Percentiles rank a stretch among this genome's conserved stretches.
Conservation (phyloP, 2,797 vertebrate species). For the Enteromius mattozi region DNA sequence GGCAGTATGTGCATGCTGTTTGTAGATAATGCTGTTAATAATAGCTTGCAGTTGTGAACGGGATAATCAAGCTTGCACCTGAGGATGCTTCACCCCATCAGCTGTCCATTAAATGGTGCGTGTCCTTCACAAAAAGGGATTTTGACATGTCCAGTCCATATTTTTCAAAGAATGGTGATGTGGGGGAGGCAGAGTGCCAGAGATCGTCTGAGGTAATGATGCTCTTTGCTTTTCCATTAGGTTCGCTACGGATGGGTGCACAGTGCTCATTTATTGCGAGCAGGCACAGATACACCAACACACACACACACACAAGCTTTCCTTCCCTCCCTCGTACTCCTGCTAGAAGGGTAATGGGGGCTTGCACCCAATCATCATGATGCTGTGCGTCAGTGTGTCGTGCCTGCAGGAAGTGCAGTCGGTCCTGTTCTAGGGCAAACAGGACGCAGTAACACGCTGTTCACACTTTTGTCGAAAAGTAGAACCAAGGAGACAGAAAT, state of each 20-base stretch:
- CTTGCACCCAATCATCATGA: slow-evolving; percentile 66
- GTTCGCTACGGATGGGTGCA: slow-evolving; percentile 68
- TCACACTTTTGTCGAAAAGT: slow-evolving; percentile 38
- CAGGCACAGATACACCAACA: slow-evolving; percentile 50
- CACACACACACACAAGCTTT: slow-evolving; percentile 55
- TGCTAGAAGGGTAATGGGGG: slow-evolving; percentile 61
- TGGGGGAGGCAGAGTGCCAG: slow-evolving; percentile 55
- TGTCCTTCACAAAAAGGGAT: slow-evolving; percentile 42
- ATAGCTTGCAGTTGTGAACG: slow-evolving; percentile 39
- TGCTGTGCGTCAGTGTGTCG: slow-evolving; percentile 57
- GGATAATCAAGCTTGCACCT: slow-evolving; percentile 46
- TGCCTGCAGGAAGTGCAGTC: slow-evolving; percentile 56
- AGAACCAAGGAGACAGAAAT: slow-evolving; percentile 43
- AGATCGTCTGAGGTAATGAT: slow-evolving; percentile 76
- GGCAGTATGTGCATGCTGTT: slow-evolving; percentile 50
- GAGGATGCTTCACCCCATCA: slow-evolving; percentile 40
- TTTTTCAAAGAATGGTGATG: slow-evolving; percentile 60
- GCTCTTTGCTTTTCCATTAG: slow-evolving; percentile 79
- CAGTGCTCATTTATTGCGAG: slow-evolving; percentile 65
- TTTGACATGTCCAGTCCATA: slow-evolving; percentile 54
- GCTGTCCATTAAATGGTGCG: slow-evolving; percentile 44
- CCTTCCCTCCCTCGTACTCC: slow-evolving; percentile 28
- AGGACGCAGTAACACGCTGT: slow-evolving; percentile 48
- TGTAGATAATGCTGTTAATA: slow-evolving; percentile 50
- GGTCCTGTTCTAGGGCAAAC: slow-evolving; percentile 53